phyloP scores from a whole-genome alignment of 2,797 vertebrate species.

The Pipistrellus pygmaeus region DNA sequence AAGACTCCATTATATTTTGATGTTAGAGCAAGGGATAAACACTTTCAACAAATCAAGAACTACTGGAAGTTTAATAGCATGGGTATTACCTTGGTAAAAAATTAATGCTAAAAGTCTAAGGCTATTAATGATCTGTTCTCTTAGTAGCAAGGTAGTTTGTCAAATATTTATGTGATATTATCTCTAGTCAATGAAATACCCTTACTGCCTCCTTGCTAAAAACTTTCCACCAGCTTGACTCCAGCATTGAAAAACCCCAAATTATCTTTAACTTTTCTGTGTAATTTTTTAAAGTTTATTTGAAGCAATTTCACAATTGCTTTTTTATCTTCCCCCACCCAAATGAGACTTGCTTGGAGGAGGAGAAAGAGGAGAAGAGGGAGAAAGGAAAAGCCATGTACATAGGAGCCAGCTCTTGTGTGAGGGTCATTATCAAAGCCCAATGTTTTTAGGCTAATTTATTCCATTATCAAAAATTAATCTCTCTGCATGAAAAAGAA shows the following conservation, averaged over 20 bases:
- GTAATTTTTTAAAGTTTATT: conserved; percentile 33
- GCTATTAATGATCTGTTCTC: conserved; percentile 13
- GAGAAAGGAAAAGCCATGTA: background rate
- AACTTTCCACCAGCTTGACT: background rate
- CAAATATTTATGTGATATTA: conserved; percentile 30
- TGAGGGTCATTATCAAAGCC: conserved; percentile 32
- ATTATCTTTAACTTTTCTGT: conserved; percentile 51
- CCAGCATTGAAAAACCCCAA: background rate
- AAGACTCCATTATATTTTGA: conserved; percentile 42
- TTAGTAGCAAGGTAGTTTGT: background rate
- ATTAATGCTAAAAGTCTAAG: conserved; percentile 29
- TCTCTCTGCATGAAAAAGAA: background rate
- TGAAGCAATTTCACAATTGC: conserved; percentile 57
- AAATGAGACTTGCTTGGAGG: conserved; percentile 4
- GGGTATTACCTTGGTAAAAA: conserved; percentile 58
- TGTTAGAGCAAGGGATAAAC: conserved; percentile 27
- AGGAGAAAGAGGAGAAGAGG: background rate
- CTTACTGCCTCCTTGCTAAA: background rate
- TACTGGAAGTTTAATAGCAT: conserved; percentile 26
- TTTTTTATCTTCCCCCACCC: background rate
- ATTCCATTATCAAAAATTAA: conserved; percentile 44
- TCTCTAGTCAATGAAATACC: conserved; percentile 3
- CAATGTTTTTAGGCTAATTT: conserved; percentile 34
- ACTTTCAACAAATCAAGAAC: conserved; percentile 40
- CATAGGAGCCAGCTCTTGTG: background rate